Evolutionary conservation across 2,888 invertebrate genomes (phyloP).

Genomic region (Ischnura elegans): DNA sequence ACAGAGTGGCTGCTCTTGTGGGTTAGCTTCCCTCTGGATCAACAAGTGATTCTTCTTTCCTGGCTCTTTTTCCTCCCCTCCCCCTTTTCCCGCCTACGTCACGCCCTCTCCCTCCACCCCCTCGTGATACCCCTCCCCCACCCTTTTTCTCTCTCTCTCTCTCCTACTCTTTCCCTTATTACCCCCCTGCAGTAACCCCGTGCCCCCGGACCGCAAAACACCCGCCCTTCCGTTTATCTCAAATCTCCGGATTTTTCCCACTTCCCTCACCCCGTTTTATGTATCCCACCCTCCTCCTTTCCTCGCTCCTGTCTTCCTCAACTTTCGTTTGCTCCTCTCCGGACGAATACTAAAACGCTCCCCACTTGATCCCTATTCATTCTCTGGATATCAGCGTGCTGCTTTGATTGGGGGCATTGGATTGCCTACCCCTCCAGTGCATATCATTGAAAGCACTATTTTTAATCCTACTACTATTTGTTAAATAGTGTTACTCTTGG

Average conservation of each 20-base stretch:
- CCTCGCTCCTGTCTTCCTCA: background rate
- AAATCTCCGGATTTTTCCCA: slow-evolving; percentile 39
- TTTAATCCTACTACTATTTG: too few species aligned
- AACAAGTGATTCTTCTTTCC: slow-evolving; percentile 66
- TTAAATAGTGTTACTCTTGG: too few species aligned
- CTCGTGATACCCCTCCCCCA: background rate
- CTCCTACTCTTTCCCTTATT: background rate
- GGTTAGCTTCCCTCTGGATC: slow-evolving; percentile 63
- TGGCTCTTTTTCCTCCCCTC: slow-evolving; percentile 14
- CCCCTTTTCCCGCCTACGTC: background rate
- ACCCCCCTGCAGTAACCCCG: background rate
- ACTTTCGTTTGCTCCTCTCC: background rate
- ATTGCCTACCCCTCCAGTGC: background rate
- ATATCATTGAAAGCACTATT: background rate
- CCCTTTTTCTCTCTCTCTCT: background rate
- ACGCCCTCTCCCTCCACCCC: background rate
- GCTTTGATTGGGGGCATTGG: background rate
- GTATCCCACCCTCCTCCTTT: too few species aligned
- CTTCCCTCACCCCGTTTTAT: background rate
- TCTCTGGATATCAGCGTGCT: background rate
- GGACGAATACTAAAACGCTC: background rate
- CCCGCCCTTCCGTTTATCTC: slow-evolving; percentile 37
- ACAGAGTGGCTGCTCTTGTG: slow-evolving; percentile 58
- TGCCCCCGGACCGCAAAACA: slow-evolving; percentile 28
- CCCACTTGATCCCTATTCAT: background rate